Evolutionary conservation across 1,140 invertebrate genomes (phyloP), one percentile per base, ranked within the genome.

Genomic region (Lepidurus couesii): DNA sequence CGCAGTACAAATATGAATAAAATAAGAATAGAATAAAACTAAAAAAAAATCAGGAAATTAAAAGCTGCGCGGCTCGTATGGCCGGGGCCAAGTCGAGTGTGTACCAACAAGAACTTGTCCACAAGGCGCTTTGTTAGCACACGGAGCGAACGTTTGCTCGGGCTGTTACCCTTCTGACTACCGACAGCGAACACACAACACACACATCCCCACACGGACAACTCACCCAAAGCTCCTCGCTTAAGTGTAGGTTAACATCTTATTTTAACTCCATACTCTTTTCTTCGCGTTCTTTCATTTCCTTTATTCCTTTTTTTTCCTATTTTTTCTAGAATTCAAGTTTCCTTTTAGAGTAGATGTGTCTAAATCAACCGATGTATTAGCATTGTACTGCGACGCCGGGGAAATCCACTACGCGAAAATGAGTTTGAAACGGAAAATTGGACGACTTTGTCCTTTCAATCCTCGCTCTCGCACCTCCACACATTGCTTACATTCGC

Each of bases 101-200:
- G 53, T 65, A 16, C 53, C 53, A 65, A 65, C 53, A 65, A 65
- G 53, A 65, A 65, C 16, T 21, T 65, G 16, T 13, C 21, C 53
- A 13, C 16, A 13, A 65, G 21, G 13, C 16, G 16, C 16, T 65
- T 65, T 65, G 53, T 65, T 65, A 65, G 53, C 53, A 65, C 53
- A 65, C 53, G 53, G 53, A 65, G 53, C 53, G 8, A 65, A 65
- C 53, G 53, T 65, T 65, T 65, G 53, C 53, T 65, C 21, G 53
- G 53, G 53, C 53, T 65, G 53, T 65, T 65, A 65, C 53, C 53
- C 53, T 21, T 65, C 53, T 13, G 53, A 65, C 53, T 65, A 65
- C 53, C 53, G 53, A 65, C 53, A 65, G 53, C 53, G 21, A 65
- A 65, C 53, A 65, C 53, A 65, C 53, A 34, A 34, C 34, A 65